Evolutionary conservation across 2,888 invertebrate genomes (phyloP), one percentile per base, ranked within the genome.

Genomic region (Lobophora halterata): DNA sequence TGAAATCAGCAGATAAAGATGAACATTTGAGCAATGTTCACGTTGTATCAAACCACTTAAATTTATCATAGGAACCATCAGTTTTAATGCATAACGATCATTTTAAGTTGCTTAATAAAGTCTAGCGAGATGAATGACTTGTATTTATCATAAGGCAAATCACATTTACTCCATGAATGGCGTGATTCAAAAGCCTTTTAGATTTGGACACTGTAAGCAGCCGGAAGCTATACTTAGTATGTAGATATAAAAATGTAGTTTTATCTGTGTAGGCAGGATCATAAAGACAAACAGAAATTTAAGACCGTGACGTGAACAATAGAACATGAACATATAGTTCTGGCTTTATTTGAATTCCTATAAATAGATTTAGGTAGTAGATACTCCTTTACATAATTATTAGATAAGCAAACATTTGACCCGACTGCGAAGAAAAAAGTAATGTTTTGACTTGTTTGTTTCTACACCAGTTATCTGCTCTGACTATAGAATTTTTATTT

Each of bases 61-160:
- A 16, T 30, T 27, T 42, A 49, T 45, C 42, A 28, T 19, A 40
- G 31, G 12, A 17, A 30, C 31, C 20, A 37, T 36, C 31, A 18
- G 21, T 23, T 32, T 12, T 29, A 18, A 25, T 26, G 11, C 24
- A 13, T 30, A 30, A 21, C 8, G 24, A 16, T 19, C n/a, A 29
- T 25, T 25, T 37, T 25, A 17, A 23, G 24, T 36, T 42, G 9
- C 32, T n/a, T 42, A 28, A 23, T 31, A 11, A 31, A 8, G 7
- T 25, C 21, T 13, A 5, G n/a, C n/a, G 17, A 17, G 17, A 3
- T 17, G 17, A 17, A 17, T 17, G 5, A 17, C 5, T 17, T 17
- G n/a, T n/a, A n/a, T n/a, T n/a, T n/a, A n/a, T n/a, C n/a, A n/a
- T n/a, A n/a, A n/a, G n/a, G 32, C 32, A 28, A 25, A 27, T 42